phyloP scores from a whole-genome alignment of 2,797 vertebrate species.

The Molossus molossus region DNA sequence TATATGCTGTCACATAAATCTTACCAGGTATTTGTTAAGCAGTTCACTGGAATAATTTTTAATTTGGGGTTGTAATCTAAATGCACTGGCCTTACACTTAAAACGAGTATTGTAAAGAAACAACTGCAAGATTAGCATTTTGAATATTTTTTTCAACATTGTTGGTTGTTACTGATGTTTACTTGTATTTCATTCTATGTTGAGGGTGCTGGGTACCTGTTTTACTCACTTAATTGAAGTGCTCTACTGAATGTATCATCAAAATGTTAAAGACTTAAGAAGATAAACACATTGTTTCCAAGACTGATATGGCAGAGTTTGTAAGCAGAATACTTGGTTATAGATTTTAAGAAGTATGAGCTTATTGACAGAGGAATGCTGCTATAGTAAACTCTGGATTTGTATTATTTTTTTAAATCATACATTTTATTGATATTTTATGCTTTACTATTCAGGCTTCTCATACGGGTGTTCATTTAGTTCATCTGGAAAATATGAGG shows the following conservation, averaged over 20 bases:
- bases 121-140: slow-evolving; percentile 59
- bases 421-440: not conserved
- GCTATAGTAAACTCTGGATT: slow-evolving; percentile 26
- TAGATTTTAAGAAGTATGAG: not conserved
- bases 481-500: slow-evolving; percentile 26
- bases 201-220: not conserved
- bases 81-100: not conserved
- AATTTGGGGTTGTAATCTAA: slow-evolving; percentile 19
- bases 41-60: slow-evolving; percentile 33
- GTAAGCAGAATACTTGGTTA: slow-evolving; percentile 18
- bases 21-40: not conserved
- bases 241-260: slow-evolving; percentile 20
- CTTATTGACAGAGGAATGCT: not conserved
- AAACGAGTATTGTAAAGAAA: slow-evolving; percentile 23
- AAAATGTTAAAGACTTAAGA: not conserved
- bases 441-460: slow-evolving; percentile 27
- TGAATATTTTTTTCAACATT: slow-evolving; percentile 65
- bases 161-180: slow-evolving; percentile 25
- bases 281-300: slow-evolving; percentile 9
- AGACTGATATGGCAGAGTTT: not conserved
- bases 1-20: slow-evolving; percentile 6
- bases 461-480: not conserved
- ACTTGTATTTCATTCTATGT: slow-evolving; percentile 24
- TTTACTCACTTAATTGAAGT: not conserved
- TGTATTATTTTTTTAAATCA: not conserved